Base-by-base conservation (phyloP, 2,888 invertebrate species). In the Chloroclysta siterata region DNA sequence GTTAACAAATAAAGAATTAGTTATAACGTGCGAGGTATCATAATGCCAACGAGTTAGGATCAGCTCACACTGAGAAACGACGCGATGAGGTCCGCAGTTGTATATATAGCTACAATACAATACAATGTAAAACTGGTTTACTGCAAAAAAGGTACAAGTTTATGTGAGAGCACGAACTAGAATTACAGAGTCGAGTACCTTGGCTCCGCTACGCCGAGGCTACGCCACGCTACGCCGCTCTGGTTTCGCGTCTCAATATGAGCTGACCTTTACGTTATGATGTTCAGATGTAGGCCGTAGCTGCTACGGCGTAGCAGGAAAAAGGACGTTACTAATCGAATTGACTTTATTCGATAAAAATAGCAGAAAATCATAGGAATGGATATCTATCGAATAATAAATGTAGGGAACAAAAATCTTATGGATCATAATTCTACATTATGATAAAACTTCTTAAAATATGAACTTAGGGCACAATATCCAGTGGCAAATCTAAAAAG, bases 1-100 rank as follows among this genome's bases (percentile, higher is more conserved):
- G 69, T 66, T 76, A 69, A 60, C 67, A 52, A 63, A 62, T 65
- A 63, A 63, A 55, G 65, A 60, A 57, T 60, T 67, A 66, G 57
- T 65, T 65, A 55, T 54, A 65, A 61, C 54, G 54, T 56, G 63
- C 33, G 36, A 53, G 39, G 44, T 36, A 44, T 58, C 36, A 33
- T 50, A 28, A 53, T 54, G 33, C 44, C 44, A 28, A n/a, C 10
- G 15, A 41, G 13, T 22, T 44, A 33, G 33, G 33, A 8, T 6
- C 2, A 33, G 5, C 2, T 33, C 33, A 33, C 33, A 33, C 33
- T 33, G 33, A 33, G 6, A 33, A 4, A 6, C 8, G 33, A 33
- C 33, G 33, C 33, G 8, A 6, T 8, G 8, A 3, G 33, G 7
- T 8, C 5, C 33, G 7, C 8, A 33, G 33, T 22, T 22, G 1